phyloP scores from a whole-genome alignment of 1,140 invertebrate genomes.

The Eufriesea mexicana region DNA sequence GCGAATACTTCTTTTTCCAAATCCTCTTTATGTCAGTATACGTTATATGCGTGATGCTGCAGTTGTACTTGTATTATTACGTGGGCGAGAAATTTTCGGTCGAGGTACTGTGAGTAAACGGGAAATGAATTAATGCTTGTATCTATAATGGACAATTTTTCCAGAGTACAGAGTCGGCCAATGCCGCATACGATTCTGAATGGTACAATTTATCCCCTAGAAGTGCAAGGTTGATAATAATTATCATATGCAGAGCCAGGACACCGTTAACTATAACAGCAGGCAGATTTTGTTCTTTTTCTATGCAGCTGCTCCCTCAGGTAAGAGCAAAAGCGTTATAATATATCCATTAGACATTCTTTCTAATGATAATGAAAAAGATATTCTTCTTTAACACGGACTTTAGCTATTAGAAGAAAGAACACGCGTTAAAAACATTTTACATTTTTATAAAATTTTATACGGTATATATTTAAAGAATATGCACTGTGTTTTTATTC shows the following conservation, averaged over 20 bases:
- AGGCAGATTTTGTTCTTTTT: conserved; percentile 67
- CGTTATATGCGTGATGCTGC: conserved; percentile 46
- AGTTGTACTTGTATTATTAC: conserved; percentile 65
- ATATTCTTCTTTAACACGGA: neutral
- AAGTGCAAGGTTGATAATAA: conserved; percentile 59
- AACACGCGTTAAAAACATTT: neutral
- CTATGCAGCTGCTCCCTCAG: conserved; percentile 51
- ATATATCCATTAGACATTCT: neutral
- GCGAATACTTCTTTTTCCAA: conserved; percentile 29
- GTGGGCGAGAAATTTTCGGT: conserved; percentile 52
- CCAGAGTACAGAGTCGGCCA: conserved; percentile 66
- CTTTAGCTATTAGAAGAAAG: neutral
- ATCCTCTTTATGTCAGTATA: conserved; percentile 45
- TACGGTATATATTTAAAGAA: no score
- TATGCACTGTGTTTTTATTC: no score
- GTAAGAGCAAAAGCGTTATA: conserved; percentile 27
- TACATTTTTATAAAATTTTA: neutral
- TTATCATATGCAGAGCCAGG: conserved; percentile 69
- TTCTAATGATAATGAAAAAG: neutral
- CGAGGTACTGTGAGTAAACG: conserved; percentile 39
- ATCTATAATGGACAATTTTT: conserved; percentile 14
- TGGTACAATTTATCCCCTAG: conserved; percentile 69
- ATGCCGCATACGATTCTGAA: conserved; percentile 66
- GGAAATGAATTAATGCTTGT: no score
- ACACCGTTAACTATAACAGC: conserved; percentile 68